Evolutionary conservation across 2,113 vertebrate species (phyloP).

Genomic region (Leptodactylus fuscus): DNA sequence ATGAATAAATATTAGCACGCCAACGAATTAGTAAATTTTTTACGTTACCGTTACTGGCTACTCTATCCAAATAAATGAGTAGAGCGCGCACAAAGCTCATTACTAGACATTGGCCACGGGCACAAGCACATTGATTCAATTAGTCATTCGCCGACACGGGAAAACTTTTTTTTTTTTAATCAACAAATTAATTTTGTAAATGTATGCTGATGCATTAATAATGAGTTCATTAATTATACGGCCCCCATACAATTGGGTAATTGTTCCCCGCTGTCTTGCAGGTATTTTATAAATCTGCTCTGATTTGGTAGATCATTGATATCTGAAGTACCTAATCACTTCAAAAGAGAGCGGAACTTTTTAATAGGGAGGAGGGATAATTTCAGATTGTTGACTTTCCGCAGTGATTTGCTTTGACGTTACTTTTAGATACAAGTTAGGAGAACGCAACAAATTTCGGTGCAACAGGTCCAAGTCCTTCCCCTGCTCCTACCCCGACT

Average conservation of each 20-base stretch:
- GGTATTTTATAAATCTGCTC: conserved; percentile 7
- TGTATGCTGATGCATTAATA: conserved; percentile 50
- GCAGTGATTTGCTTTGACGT: neutral
- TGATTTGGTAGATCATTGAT: conserved; percentile 2
- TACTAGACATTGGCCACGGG: conserved; percentile 37
- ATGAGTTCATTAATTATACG: conserved; percentile 49
- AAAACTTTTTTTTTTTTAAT: conserved; percentile 35
- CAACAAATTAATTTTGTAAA: conserved; percentile 55
- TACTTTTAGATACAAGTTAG: neutral
- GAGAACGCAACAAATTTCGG: too few relatives aligned
- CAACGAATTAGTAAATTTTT: neutral
- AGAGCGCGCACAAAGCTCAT: conserved; percentile 37
- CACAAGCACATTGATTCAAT: conserved; percentile 44
- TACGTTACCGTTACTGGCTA: neutral
- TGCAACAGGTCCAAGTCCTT: too few relatives aligned
- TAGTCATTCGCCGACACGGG: neutral
- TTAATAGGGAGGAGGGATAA: neutral
- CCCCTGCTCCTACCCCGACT: too few relatives aligned
- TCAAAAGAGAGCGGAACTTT: conserved; percentile 3
- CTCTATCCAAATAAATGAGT: conserved; percentile 34
- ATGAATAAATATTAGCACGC: conserved; percentile 19
- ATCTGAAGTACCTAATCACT: conserved; percentile 32
- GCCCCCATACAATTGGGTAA: conserved; percentile 44
- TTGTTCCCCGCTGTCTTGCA: conserved; percentile 38
- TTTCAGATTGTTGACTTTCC: neutral